These are phyloP conservation scores for Halcyon chelicuti DNA, from an alignment of 2,797 vertebrate genomes.

Conservation along the genomic window DNA sequence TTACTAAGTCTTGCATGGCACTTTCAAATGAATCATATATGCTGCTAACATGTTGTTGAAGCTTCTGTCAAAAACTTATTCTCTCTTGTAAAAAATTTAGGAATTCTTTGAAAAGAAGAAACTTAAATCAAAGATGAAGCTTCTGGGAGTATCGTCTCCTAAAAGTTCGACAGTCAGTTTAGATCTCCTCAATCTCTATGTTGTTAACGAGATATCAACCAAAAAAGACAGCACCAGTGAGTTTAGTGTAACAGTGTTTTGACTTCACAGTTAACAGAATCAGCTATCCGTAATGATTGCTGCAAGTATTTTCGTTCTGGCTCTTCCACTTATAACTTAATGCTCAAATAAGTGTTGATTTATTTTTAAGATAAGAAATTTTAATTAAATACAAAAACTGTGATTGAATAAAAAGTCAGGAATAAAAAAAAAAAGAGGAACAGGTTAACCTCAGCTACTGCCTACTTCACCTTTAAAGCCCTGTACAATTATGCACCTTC, in stretches of 20 bases:
- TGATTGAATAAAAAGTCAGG: not conserved
- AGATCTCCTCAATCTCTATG: constrained; percentile 90
- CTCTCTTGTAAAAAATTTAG: constrained; percentile 64
- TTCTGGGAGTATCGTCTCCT: constrained; percentile 68
- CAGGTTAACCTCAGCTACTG: not conserved
- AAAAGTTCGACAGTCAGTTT: constrained; percentile 79
- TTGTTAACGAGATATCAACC: constrained; percentile 91
- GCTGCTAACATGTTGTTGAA: not conserved
- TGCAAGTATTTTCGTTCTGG: not conserved
- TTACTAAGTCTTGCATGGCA: not conserved
- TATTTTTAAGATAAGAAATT: not conserved
- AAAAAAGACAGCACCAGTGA: constrained; percentile 86
- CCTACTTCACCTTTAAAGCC: not conserved
- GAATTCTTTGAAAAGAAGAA: constrained; percentile 84
- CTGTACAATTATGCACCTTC: not conserved
- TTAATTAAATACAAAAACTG: not conserved
- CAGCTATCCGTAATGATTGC: not conserved
- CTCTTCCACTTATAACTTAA: not conserved
- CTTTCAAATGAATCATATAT: not conserved
- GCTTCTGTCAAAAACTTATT: not conserved
- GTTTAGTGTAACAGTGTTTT: not conserved
- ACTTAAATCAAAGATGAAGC: constrained; percentile 79
- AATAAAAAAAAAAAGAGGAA: not conserved
- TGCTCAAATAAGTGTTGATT: not conserved
- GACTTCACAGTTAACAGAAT: not conserved